Conservation (phyloP, 2,888 invertebrate genomes). For the Lampropteryx suffumata region DNA sequence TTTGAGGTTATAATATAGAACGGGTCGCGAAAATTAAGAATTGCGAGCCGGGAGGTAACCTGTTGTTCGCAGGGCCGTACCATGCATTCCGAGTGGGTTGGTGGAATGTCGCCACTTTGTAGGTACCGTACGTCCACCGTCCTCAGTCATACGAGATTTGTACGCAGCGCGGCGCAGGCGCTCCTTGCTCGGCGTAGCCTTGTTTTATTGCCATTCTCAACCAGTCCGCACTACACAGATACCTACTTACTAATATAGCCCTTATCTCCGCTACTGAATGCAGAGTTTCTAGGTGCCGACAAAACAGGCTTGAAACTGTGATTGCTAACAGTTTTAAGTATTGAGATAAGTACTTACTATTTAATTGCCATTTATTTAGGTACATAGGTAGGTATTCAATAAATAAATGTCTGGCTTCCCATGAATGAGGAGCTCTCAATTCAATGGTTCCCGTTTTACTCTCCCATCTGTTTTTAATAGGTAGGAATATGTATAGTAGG, state of each 20-base stretch:
- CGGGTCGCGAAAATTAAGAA: conserved; percentile 62
- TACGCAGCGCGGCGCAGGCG: conserved; percentile 65
- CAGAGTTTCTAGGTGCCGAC: conserved; percentile 14
- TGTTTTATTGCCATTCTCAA: conserved; percentile 65
- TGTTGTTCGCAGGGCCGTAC: conserved; percentile 70
- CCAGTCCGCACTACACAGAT: conserved; percentile 51
- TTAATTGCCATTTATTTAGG: no score
- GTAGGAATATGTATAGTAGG: no score
- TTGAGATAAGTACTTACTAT: background rate
- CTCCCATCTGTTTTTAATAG: no score
- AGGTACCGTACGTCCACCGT: conserved; percentile 74
- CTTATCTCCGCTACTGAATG: conserved; percentile 67
- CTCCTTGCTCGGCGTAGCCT: conserved; percentile 58
- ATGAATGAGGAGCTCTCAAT: conserved; percentile 3
- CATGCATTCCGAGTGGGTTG: conserved; percentile 70
- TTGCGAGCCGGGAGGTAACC: conserved; percentile 59
- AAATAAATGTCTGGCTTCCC: background rate
- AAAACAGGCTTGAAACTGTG: conserved; percentile 39
- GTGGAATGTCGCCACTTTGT: conserved; percentile 76
- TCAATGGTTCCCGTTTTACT: conserved; percentile 4
- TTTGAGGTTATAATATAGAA: conserved; percentile 65
- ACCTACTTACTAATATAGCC: conserved; percentile 44
- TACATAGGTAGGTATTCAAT: no score
- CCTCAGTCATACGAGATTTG: conserved; percentile 73
- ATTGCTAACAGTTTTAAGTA: conserved; percentile 20